Evolutionary conservation across 2,888 invertebrate species (phyloP).

Genomic region (Thereva nobilitata): DNA sequence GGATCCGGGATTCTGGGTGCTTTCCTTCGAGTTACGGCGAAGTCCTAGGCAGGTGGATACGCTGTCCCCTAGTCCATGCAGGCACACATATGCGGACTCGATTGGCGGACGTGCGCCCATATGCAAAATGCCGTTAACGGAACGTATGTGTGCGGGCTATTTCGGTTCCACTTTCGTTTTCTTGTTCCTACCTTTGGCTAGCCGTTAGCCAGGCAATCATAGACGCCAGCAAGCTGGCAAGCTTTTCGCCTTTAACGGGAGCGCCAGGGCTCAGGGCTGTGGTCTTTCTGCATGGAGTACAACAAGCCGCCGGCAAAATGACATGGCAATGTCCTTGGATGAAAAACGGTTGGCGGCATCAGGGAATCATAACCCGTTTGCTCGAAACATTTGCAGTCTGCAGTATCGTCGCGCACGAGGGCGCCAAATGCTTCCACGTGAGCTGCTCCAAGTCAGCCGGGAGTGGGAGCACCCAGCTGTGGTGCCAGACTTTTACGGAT

Average conservation of each 20-base stretch:
- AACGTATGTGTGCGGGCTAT: slow-evolving; percentile 38
- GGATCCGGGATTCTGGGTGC: not conserved
- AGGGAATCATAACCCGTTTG: slow-evolving; percentile 49
- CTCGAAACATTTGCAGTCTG: slow-evolving; percentile 25
- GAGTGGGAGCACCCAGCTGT: not conserved
- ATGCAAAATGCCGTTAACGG: slow-evolving; percentile 14
- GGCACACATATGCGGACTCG: slow-evolving; percentile 35
- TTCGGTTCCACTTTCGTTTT: slow-evolving; percentile 57
- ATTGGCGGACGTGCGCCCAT: slow-evolving; percentile 34
- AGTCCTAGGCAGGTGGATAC: not conserved
- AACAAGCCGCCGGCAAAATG: slow-evolving; percentile 37
- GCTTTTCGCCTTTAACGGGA: slow-evolving; percentile 2
- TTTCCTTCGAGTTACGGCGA: not conserved
- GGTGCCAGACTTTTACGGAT: not conserved
- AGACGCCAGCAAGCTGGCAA: slow-evolving; percentile 33
- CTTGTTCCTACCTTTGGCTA: slow-evolving; percentile 59
- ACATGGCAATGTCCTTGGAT: slow-evolving; percentile 58
- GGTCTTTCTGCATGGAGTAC: slow-evolving; percentile 6
- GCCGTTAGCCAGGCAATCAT: slow-evolving; percentile 56
- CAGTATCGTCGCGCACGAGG: slow-evolving; percentile 10
- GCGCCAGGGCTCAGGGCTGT: not conserved
- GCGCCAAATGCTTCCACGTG: not conserved
- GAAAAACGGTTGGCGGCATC: slow-evolving; percentile 56
- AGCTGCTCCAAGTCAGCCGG: slow-evolving; percentile 10
- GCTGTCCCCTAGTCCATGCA: slow-evolving; percentile 20